A percentile compares a stretch with the other conserved stretches of the same genome.
Evolutionary conservation across 2,888 invertebrate species (phyloP).

Genomic region (Lasioglossum lativentre): DNA sequence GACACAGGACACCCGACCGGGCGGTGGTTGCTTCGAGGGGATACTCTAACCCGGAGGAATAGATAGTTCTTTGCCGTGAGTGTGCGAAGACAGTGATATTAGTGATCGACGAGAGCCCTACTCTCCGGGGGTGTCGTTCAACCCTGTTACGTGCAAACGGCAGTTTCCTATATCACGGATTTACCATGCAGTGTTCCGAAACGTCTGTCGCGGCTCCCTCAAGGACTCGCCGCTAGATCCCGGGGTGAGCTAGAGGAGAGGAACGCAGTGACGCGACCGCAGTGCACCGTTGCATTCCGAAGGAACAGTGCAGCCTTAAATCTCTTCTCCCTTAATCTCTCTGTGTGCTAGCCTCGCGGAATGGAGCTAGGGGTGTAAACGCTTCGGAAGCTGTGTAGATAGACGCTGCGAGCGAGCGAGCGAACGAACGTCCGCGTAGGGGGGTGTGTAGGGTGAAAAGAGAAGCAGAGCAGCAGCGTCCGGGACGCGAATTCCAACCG

Average conservation of each 20-base stretch:
- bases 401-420: background rate
- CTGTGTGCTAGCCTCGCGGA: background rate
- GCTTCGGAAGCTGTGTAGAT: background rate
- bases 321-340: background rate
- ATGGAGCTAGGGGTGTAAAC: background rate
- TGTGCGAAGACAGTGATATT: background rate
- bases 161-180: constrained; percentile 29
- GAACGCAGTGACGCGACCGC: background rate
- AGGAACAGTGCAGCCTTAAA: background rate
- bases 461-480: constrained; percentile 19
- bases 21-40: background rate
- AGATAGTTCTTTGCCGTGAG: background rate
- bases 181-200: constrained; percentile 46
- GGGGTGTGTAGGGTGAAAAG: constrained; percentile 36
- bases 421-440: background rate
- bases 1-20: background rate
- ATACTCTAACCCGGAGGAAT: background rate
- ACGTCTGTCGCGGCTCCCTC: background rate
- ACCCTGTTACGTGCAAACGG: background rate
- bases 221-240: background rate
- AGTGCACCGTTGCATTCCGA: background rate
- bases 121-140: background rate
- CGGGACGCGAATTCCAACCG: constrained; percentile 6
- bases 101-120: background rate
- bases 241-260: background rate